Evolutionary conservation across 1,140 invertebrate genomes (phyloP).

Genomic region (Catajapyx aquilonaris): DNA sequence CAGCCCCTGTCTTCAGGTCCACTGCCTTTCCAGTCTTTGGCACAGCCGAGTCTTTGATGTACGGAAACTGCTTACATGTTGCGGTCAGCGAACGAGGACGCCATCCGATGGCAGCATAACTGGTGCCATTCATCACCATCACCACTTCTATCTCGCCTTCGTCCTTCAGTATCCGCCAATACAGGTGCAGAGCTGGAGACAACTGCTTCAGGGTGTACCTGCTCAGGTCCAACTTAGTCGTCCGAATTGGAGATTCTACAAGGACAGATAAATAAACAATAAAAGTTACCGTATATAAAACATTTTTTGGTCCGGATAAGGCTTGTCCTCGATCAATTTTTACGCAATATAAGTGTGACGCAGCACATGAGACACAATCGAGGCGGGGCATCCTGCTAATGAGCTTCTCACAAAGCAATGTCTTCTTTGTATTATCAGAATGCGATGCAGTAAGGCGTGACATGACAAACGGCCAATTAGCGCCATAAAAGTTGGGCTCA

Average conservation of each 20-base stretch:
- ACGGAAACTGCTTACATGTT: conserved; percentile 51
- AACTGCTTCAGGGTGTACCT: conserved; percentile 46
- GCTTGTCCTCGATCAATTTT: too few relatives aligned
- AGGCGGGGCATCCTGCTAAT: too few relatives aligned
- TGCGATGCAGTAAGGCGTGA: too few relatives aligned
- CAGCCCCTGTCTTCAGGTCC: conserved; percentile 1
- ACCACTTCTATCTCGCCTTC: conserved; percentile 64
- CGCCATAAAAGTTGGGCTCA: too few relatives aligned
- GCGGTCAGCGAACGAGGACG: conserved; percentile 45
- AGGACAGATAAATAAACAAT: too few relatives aligned
- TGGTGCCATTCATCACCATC: conserved; percentile 57
- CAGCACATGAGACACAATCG: too few relatives aligned
- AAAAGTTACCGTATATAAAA: too few relatives aligned
- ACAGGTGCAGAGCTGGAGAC: conserved; percentile 46
- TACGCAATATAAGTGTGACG: too few relatives aligned
- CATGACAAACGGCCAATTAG: too few relatives aligned
- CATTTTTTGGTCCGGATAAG: too few relatives aligned
- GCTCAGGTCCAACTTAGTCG: conserved; percentile 36
- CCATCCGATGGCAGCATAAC: conserved; percentile 72
- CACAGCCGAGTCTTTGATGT: conserved; percentile 7
- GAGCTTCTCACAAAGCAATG: too few relatives aligned
- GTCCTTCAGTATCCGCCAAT: conserved; percentile 62
- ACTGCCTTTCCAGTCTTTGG: background rate
- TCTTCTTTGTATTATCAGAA: too few relatives aligned
- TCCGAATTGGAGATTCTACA: conserved; percentile 42